A percentile compares a stretch with the other conserved stretches of the same genome.
Conservation (phyloP, 2,888 invertebrate species). For the Polydrusus tereticollis region DNA sequence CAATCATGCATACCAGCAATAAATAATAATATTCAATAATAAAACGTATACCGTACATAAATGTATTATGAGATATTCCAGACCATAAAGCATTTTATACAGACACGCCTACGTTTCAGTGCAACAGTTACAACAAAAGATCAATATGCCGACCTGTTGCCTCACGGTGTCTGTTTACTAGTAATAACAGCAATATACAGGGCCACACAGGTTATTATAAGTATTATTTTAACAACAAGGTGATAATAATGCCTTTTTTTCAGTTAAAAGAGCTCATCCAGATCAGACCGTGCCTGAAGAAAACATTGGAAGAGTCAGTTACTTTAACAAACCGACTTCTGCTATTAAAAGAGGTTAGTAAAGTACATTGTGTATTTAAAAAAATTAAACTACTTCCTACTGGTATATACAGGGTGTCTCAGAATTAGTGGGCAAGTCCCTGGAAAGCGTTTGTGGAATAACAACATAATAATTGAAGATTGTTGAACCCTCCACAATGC, state of each 20-base stretch:
- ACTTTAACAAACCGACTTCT: conserved; percentile 62
- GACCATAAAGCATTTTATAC: not conserved
- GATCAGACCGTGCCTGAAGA: conserved; percentile 52
- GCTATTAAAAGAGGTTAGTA: conserved; percentile 65
- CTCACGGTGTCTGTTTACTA: not conserved
- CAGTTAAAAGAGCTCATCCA: conserved; percentile 64
- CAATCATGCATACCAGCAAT: too few species aligned
- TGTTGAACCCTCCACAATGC: too few species aligned
- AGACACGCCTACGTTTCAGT: not conserved
- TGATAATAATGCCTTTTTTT: conserved; percentile 54
- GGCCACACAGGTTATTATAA: not conserved
- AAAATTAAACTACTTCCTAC: too few species aligned
- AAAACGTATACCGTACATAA: not conserved
- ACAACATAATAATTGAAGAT: too few species aligned
- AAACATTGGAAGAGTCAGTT: conserved; percentile 59
- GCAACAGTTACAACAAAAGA: conserved; percentile 9
- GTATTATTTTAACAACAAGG: too few species aligned
- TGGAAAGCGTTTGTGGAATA: too few species aligned
- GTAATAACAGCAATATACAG: not conserved
- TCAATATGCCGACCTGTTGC: conserved; percentile 7
- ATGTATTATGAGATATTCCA: not conserved
- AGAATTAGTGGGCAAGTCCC: too few species aligned
- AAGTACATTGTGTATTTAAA: too few species aligned
- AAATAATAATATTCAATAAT: too few species aligned
- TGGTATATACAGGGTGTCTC: too few species aligned